Conservation (phyloP, 1,140 invertebrate genomes). For the Cyphomyrmex costatus region DNA sequence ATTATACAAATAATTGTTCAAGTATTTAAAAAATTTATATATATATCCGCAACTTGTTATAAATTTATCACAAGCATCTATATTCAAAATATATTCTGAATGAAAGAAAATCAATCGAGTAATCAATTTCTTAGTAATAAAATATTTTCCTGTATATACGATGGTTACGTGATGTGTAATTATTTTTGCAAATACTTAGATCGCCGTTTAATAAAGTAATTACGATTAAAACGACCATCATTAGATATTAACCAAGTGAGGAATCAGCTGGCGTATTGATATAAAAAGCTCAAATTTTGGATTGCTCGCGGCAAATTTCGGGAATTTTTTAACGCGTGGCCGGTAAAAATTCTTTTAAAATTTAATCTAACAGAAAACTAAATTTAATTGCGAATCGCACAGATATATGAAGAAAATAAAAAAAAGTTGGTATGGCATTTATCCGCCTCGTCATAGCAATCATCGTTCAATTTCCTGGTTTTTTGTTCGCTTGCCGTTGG, state of each 20-base stretch:
- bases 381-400: slow-evolving; percentile 51
- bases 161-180: not conserved
- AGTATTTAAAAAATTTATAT: no score
- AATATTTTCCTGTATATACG: no score
- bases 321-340: slow-evolving; percentile 11
- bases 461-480: slow-evolving; percentile 59
- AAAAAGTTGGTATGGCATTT: slow-evolving; percentile 37
- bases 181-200: not conserved
- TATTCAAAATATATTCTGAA: no score
- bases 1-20: no score
- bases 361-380: slow-evolving; percentile 55
- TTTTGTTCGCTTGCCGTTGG: slow-evolving; percentile 56
- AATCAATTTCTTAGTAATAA: no score
- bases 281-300: not conserved
- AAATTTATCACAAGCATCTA: no score
- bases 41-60: no score
- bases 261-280: not conserved
- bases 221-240: not conserved
- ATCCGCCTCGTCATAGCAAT: slow-evolving; percentile 58
- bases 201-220: not conserved
- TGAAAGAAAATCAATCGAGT: no score
- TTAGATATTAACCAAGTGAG: not conserved
- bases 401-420: slow-evolving; percentile 21
- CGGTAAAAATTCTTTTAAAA: slow-evolving; percentile 38
- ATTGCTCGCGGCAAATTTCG: not conserved